These are phyloP conservation scores for Copidosoma floridanum DNA, from an alignment of 1,140 invertebrate genomes.

Conservation along the genomic window DNA sequence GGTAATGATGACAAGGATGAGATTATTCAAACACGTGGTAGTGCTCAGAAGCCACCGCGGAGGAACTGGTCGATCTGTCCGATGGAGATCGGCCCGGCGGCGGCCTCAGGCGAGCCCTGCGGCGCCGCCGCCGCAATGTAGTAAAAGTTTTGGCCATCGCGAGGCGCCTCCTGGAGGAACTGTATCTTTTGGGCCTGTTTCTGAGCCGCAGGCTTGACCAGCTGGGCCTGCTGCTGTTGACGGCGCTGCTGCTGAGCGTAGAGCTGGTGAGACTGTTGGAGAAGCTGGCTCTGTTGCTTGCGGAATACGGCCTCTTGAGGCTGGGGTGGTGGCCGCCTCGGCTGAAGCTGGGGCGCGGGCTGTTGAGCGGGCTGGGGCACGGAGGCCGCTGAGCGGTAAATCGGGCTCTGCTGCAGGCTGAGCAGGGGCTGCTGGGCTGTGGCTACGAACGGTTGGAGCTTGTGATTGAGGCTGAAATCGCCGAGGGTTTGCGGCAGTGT, in stretches of 20 bases:
- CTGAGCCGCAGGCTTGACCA: constrained; percentile 58
- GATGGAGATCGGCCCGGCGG: constrained; percentile 49
- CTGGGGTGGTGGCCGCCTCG: constrained; percentile 32
- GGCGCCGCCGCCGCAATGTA: constrained; percentile 55
- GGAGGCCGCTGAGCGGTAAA: constrained; percentile 47
- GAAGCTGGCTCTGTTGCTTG: constrained; percentile 66
- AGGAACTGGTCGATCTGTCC: constrained; percentile 81
- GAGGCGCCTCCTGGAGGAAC: constrained; percentile 46
- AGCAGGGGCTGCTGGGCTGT: constrained; percentile 53
- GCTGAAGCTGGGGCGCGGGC: constrained; percentile 26
- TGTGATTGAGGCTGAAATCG: constrained; percentile 69
- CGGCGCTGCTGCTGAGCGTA: constrained; percentile 70
- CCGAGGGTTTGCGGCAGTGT: constrained; percentile 70
- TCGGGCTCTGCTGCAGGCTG: constrained; percentile 37
- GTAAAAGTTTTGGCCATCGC: constrained; percentile 61
- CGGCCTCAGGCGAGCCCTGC: constrained; percentile 25
- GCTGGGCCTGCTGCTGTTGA: constrained; percentile 64
- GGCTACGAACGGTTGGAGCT: constrained; percentile 71
- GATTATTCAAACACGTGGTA: too few relatives aligned
- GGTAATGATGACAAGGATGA: too few relatives aligned
- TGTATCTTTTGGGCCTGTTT: constrained; percentile 52
- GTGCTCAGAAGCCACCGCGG: constrained; percentile 61
- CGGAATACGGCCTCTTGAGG: constrained; percentile 69
- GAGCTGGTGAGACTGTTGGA: constrained; percentile 72
- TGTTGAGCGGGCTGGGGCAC: constrained; percentile 53